phyloP scores from a whole-genome alignment of 2,797 vertebrate species.

The Kryptopterus vitreolus region DNA sequence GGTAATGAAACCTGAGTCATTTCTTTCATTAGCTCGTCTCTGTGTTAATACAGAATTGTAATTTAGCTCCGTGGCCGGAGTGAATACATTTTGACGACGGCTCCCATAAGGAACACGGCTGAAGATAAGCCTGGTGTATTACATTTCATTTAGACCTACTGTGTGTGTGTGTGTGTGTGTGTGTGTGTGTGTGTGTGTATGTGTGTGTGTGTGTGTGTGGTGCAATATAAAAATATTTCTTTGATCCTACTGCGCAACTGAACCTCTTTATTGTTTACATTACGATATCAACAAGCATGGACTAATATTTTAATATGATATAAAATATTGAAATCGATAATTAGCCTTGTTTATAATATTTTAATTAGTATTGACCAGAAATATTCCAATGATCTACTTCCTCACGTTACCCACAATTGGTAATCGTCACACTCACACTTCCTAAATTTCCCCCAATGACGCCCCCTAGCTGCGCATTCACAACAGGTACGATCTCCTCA shows the following conservation, averaged over 20 bases:
- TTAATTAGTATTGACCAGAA: background rate
- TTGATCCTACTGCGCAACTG: background rate
- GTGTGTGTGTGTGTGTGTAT: slow-evolving; percentile 12
- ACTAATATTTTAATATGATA: background rate
- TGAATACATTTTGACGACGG: slow-evolving; percentile 41
- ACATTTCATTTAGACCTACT: slow-evolving; percentile 10
- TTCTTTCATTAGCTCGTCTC: slow-evolving; percentile 54
- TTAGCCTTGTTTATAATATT: too few relatives aligned
- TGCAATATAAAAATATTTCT: slow-evolving; percentile 5
- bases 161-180: background rate
- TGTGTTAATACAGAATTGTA: slow-evolving; percentile 43
- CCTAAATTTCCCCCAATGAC: too few relatives aligned
- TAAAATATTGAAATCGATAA: too few relatives aligned
- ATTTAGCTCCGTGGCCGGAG: slow-evolving; percentile 40
- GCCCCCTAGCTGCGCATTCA: too few relatives aligned
- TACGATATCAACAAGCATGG: too few relatives aligned
- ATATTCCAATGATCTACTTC: background rate
- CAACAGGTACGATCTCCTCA: too few relatives aligned
- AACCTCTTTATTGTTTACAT: background rate
- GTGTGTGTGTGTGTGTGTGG: background rate
- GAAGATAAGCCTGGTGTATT: slow-evolving; percentile 28
- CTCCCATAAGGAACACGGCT: slow-evolving; percentile 29
- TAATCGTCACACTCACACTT: too few relatives aligned
- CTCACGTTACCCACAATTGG: background rate
- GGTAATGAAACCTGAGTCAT: slow-evolving; percentile 50